These are phyloP conservation scores for Hormaphis cornu DNA, from an alignment of 1,140 invertebrate species.

Conservation along the genomic window DNA sequence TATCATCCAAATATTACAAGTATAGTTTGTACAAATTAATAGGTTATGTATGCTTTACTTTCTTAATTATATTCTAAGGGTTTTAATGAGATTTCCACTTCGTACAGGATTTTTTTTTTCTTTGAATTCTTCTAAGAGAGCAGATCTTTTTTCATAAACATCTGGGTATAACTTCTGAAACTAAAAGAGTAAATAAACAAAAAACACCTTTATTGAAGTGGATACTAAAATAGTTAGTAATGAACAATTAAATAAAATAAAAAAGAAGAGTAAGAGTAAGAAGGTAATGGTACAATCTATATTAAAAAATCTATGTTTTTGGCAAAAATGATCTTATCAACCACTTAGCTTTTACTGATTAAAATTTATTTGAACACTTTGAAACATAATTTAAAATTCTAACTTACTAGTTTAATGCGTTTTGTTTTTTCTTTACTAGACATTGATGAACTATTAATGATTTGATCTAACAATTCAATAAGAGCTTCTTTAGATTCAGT, in stretches of 20 bases:
- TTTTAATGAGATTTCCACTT: neutral
- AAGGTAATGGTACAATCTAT: too few relatives aligned
- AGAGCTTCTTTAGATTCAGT: slow-evolving; percentile 23
- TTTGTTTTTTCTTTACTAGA: slow-evolving; percentile 22
- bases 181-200: neutral
- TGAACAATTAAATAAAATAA: too few relatives aligned
- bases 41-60: neutral
- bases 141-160: neutral
- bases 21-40: too few relatives aligned
- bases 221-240: too few relatives aligned
- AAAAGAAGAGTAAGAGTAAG: too few relatives aligned
- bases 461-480: slow-evolving; percentile 26
- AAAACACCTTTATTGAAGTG: too few relatives aligned
- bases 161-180: slow-evolving; percentile 22
- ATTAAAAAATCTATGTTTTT: too few relatives aligned
- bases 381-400: neutral
- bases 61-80: neutral
- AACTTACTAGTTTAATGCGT: slow-evolving; percentile 21
- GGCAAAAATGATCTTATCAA: too few relatives aligned
- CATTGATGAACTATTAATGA: slow-evolving; percentile 10
- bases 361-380: neutral
- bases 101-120: neutral
- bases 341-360: too few relatives aligned
- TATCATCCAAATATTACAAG: too few relatives aligned
- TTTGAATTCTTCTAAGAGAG: neutral